A percentile compares a stretch with the other conserved stretches of the same genome.
Conservation (phyloP, 2,797 vertebrate species). For the Apogon talboti region DNA sequence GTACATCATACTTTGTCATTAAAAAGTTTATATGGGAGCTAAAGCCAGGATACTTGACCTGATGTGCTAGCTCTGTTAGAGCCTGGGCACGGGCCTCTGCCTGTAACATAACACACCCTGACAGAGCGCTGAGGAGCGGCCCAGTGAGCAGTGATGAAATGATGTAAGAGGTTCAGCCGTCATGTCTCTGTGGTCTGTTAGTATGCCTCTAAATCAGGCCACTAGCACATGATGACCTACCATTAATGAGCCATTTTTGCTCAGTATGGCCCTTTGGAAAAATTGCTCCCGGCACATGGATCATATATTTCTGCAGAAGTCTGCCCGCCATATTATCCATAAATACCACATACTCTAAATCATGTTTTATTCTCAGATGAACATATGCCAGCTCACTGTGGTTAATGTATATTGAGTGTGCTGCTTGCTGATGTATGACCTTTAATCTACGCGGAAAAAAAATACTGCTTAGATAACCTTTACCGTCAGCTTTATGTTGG, state of each 20-base stretch:
- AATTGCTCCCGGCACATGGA: constrained; percentile 54
- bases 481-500: constrained; percentile 23
- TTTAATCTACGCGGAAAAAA: constrained; percentile 30
- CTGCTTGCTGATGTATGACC: constrained; percentile 20
- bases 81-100: constrained; percentile 10
- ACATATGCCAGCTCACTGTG: constrained; percentile 22
- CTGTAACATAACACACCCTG: constrained; percentile 46
- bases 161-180: constrained; percentile 58
- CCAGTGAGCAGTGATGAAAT: constrained; percentile 41
- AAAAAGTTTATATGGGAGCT: constrained; percentile 17
- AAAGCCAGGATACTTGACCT: constrained; percentile 24
- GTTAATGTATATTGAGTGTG: constrained; percentile 33
- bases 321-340: constrained; percentile 52
- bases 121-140: constrained; percentile 38
- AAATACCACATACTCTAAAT: constrained; percentile 50
- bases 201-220: constrained; percentile 68
- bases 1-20: constrained; percentile 33
- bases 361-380: constrained; percentile 54
- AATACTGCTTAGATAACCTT: constrained; percentile 40
- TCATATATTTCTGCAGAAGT: constrained; percentile 47
- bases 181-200: constrained; percentile 59
- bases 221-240: constrained; percentile 54
- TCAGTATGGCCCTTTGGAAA: constrained; percentile 57
- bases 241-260: constrained; percentile 70
- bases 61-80: constrained; percentile 28